phyloP scores from a whole-genome alignment of 2,888 invertebrate species.

The Brachycybe producta region DNA sequence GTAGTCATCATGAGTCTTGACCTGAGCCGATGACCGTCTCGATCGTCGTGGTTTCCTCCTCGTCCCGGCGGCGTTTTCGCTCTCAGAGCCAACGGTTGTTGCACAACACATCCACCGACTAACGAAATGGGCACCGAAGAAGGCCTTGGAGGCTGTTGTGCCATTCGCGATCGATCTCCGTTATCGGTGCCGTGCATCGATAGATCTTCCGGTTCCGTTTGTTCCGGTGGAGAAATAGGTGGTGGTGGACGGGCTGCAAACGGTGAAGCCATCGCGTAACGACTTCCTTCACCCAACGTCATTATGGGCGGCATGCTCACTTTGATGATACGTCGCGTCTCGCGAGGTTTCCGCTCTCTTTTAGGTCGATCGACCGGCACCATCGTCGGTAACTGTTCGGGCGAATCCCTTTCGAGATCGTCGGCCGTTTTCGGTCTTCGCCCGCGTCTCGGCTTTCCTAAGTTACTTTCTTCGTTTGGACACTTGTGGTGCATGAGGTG shows the following conservation, averaged over 20 bases:
- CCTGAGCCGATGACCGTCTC: conserved; percentile 21
- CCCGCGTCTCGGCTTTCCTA: conserved; percentile 25
- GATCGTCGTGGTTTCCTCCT: conserved; percentile 17
- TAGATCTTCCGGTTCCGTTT: conserved; percentile 82
- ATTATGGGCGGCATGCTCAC: conserved; percentile 19
- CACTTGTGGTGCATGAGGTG: conserved; percentile 77
- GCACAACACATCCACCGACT: background rate
- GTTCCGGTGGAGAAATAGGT: conserved; percentile 41
- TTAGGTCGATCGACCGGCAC: conserved; percentile 20
- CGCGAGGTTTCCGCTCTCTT: conserved; percentile 38
- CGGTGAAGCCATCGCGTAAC: background rate
- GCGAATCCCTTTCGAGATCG: conserved; percentile 8
- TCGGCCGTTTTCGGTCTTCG: conserved; percentile 23
- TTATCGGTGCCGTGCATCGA: conserved; percentile 43
- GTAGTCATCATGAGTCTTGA: conserved; percentile 6
- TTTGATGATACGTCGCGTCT: conserved; percentile 41
- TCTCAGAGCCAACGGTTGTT: conserved; percentile 4
- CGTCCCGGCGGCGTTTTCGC: conserved; percentile 21
- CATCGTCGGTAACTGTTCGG: conserved; percentile 9
- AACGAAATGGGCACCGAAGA: conserved; percentile 6
- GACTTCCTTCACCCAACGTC: background rate
- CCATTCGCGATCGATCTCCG: conserved; percentile 14
- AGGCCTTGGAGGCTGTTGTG: background rate
- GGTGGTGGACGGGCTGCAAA: conserved; percentile 36
- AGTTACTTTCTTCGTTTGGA: conserved; percentile 34